Evolutionary conservation across 2,113 vertebrate species (phyloP).

Genomic region (Plectropomus leopardus): DNA sequence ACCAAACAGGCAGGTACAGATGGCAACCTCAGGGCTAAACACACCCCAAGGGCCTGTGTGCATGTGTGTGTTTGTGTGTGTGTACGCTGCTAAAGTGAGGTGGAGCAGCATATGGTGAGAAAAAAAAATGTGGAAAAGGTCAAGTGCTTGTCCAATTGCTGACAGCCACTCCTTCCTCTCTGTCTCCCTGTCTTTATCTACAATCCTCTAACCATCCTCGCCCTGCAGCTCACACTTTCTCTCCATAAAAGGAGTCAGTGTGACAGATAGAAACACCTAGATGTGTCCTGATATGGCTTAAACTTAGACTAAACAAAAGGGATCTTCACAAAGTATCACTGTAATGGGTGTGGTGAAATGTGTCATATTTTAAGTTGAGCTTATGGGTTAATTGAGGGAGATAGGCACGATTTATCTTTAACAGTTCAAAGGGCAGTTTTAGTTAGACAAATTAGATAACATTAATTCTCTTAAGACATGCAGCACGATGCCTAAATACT

Average conservation of each 20-base stretch:
- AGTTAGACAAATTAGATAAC: background rate
- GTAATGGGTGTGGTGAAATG: background rate
- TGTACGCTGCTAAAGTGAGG: slow-evolving; percentile 26
- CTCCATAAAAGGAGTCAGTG: background rate
- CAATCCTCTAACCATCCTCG: slow-evolving; percentile 15
- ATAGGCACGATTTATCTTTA: background rate
- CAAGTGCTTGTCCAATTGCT: slow-evolving; percentile 58
- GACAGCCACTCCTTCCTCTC: slow-evolving; percentile 24
- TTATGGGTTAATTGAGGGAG: background rate
- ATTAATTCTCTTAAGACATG: background rate
- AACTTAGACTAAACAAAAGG: background rate
- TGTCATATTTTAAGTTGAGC: background rate
- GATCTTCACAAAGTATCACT: background rate
- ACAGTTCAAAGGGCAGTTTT: background rate
- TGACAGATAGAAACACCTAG: background rate
- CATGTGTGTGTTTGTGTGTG: slow-evolving; percentile 21
- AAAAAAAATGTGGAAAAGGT: slow-evolving; percentile 53
- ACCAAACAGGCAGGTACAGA: slow-evolving; percentile 79
- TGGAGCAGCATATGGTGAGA: slow-evolving; percentile 32
- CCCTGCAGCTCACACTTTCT: background rate
- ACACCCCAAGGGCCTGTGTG: slow-evolving; percentile 60
- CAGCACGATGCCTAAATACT: background rate
- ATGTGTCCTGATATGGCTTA: background rate
- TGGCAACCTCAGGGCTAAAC: slow-evolving; percentile 76
- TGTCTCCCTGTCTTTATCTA: slow-evolving; percentile 24